phyloP scores from a whole-genome alignment of 2,888 invertebrate species.

The Apotomis betuletana region DNA sequence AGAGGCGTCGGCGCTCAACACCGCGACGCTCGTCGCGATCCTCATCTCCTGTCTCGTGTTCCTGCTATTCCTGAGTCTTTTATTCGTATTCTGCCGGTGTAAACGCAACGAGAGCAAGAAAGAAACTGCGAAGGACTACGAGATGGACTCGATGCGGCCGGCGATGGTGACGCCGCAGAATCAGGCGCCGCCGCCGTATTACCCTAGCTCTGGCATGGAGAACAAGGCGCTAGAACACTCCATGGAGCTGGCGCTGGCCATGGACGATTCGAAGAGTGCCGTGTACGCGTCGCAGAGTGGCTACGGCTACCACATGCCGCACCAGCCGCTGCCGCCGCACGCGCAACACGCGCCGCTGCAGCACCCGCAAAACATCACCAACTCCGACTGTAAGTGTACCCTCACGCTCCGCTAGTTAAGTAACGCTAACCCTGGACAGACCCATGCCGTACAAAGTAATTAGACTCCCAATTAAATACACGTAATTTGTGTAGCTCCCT shows the following conservation, averaged over 20 bases:
- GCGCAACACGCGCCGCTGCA: constrained; percentile 71
- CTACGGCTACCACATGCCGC: constrained; percentile 92
- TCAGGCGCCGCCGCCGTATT: constrained; percentile 94
- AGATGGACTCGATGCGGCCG: constrained; percentile 94
- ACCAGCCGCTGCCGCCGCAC: constrained; percentile 51
- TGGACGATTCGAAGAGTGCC: constrained; percentile 93
- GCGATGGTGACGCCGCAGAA: constrained; percentile 94
- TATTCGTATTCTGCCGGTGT: constrained; percentile 93
- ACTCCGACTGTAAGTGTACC: constrained; percentile 89
- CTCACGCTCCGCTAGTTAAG: background rate
- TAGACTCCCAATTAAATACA: constrained; percentile 7
- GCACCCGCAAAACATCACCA: constrained; percentile 87
- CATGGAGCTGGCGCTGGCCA: constrained; percentile 91
- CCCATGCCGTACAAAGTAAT: background rate
- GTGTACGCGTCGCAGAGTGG: constrained; percentile 93
- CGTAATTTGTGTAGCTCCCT: background rate
- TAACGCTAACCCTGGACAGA: constrained; percentile 7
- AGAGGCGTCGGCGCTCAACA: constrained; percentile 89
- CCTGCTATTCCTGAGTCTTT: constrained; percentile 88
- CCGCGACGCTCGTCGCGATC: constrained; percentile 90
- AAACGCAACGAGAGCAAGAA: constrained; percentile 92
- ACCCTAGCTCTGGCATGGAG: constrained; percentile 93
- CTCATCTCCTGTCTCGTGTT: constrained; percentile 92
- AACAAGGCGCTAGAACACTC: constrained; percentile 96
- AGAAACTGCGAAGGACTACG: constrained; percentile 93